Evolutionary conservation across 2,888 invertebrate genomes (phyloP).

Genomic region (Chalcis sispes): DNA sequence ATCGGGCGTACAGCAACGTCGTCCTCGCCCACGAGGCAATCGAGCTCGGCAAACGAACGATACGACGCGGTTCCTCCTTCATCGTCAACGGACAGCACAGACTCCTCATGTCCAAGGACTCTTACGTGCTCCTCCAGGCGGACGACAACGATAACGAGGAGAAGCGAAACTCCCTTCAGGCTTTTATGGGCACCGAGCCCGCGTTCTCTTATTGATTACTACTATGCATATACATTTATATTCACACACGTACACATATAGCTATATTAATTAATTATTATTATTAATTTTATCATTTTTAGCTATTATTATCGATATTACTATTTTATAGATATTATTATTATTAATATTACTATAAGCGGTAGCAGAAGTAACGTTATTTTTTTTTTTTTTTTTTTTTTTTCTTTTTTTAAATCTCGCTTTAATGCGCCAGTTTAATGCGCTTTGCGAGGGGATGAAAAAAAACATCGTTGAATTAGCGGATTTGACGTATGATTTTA

Average conservation of each 20-base stretch:
- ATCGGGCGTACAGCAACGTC: constrained; percentile 86
- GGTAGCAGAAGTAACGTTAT: too few relatives aligned
- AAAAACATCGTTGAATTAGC: too few relatives aligned
- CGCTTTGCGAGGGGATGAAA: too few relatives aligned
- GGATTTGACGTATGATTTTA: too few relatives aligned
- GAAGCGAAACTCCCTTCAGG: constrained; percentile 41
- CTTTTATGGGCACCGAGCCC: constrained; percentile 50
- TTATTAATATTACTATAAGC: constrained; percentile 33
- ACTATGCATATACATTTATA: too few relatives aligned
- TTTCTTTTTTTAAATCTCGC: background rate
- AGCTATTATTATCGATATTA: constrained; percentile 23
- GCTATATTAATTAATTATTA: constrained; percentile 25
- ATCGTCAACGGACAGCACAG: constrained; percentile 80
- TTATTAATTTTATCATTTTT: background rate
- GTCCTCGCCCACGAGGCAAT: constrained; percentile 85
- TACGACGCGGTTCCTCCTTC: constrained; percentile 82
- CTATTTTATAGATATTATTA: constrained; percentile 17
- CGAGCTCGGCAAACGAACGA: constrained; percentile 85
- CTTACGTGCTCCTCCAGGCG: constrained; percentile 78
- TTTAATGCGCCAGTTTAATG: too few relatives aligned
- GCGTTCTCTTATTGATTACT: constrained; percentile 48
- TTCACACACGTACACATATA: too few relatives aligned
- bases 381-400: too few relatives aligned
- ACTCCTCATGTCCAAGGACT: constrained; percentile 79
- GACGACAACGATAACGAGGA: constrained; percentile 61